Evolutionary conservation across 2,888 invertebrate species (phyloP), one percentile per base, ranked within the genome.

Genomic region (Keiferia lycopersicella): DNA sequence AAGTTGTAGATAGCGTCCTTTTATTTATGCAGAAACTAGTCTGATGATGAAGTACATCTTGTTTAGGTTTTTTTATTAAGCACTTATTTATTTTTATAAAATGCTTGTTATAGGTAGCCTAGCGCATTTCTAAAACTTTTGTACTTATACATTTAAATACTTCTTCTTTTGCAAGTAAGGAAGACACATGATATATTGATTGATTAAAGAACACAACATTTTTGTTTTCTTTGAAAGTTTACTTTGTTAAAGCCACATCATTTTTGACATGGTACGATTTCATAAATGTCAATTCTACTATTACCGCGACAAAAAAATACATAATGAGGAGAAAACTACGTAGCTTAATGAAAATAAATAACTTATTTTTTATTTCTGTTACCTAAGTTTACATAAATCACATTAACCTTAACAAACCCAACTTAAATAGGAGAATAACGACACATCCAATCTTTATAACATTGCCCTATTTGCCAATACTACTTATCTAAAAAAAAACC

Each of bases 401-500:
- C 16, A 45, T n/a, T 14, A 41, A 41, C 14, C 41, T 41, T 41
- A 41, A 41, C 14, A 41, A 41, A 41, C 14, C 14, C 3, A 41
- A 14, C 48, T 16, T 26, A 11, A 14, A 53, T 11, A 22, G 14
- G 18, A 53, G 22, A 26, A 53, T 22, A 51, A 51, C 18, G 51
- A 20, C 8, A 30, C 8, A 6, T 34, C 14, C 56, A 56, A 56
- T 56, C 56, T 56, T 26, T 56, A 51, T 20, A 30, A 56, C 56
- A 56, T 56, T 56, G 26, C 56, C 39, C 59, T 59, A 59, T 59
- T 59, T 59, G 59, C 59, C 59, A 41, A 16, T 38, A 22, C 59
- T 59, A 18, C 41, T 59, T 41, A 20, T 74, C 68, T 70, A 77
- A 75, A 75, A 74, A 75, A 74, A 76, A 76, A 67, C 69, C 79